These are phyloP conservation scores for Tapirus terrestris DNA, from an alignment of 2,113 vertebrate genomes.

Conservation along the genomic window DNA sequence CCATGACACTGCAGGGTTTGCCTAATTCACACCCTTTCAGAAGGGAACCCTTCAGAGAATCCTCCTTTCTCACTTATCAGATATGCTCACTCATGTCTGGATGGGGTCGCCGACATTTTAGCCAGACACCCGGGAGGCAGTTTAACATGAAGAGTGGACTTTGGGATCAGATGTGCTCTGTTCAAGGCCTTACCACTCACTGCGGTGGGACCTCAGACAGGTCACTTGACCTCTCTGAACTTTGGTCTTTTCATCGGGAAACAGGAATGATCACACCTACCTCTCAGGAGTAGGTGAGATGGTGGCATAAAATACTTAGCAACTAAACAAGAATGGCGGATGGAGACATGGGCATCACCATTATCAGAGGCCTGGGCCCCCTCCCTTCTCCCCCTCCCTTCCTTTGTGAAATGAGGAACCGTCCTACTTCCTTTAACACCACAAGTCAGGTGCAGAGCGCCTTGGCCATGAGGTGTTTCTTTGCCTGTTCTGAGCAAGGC, in stretches of 20 bases:
- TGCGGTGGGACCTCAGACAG: rapidly evolving
- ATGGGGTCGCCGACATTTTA: background rate
- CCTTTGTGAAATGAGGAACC: background rate
- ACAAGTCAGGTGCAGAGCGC: background rate
- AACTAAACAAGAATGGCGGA: background rate
- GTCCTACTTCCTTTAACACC: background rate
- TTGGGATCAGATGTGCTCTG: background rate
- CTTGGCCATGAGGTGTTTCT: rapidly evolving
- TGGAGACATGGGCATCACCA: rapidly evolving
- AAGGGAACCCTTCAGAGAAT: background rate
- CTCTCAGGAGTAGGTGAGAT: background rate
- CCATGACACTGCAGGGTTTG: background rate
- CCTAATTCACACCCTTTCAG: background rate
- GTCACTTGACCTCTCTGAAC: background rate
- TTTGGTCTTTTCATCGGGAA: background rate
- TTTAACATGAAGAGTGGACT: background rate
- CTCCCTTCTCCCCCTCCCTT: no score
- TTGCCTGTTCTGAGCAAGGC: background rate
- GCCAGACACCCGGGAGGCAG: background rate
- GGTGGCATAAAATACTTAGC: background rate
- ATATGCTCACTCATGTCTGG: background rate
- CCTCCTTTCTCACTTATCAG: background rate
- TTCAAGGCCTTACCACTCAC: background rate
- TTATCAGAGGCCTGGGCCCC: no score
- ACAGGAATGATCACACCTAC: background rate